Evolutionary conservation across 2,797 vertebrate species (phyloP).

Genomic region (Mormyrops attenuatus): DNA sequence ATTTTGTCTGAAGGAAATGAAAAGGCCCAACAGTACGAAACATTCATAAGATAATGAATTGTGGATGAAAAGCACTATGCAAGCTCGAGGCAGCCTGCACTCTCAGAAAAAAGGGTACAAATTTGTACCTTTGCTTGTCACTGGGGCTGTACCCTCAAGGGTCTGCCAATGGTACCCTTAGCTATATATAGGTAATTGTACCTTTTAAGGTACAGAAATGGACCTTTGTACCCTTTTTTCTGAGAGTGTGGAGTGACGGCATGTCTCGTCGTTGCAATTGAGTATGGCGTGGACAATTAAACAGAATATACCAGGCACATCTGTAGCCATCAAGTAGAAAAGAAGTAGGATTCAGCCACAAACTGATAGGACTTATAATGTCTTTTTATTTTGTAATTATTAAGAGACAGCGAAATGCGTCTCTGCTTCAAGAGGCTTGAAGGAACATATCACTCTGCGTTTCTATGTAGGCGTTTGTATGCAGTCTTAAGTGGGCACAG

Average conservation of each 20-base stretch:
- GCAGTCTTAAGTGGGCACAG: not conserved
- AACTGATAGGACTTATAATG: not conserved
- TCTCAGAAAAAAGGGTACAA: too few relatives aligned
- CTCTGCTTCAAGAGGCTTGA: not conserved
- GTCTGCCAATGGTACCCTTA: too few relatives aligned
- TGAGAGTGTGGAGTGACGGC: not conserved
- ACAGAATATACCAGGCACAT: not conserved
- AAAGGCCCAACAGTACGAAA: not conserved
- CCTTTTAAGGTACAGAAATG: too few relatives aligned
- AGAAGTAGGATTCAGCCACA: not conserved
- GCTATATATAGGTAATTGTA: too few relatives aligned
- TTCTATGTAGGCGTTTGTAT: too few relatives aligned
- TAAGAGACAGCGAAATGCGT: not conserved
- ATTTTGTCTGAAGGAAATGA: not conserved
- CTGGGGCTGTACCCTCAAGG: too few relatives aligned
- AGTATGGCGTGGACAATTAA: not conserved
- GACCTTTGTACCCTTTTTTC: too few relatives aligned
- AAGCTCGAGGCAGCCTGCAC: not conserved
- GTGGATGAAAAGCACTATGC: not conserved
- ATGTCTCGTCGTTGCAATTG: not conserved
- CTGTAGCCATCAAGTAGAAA: not conserved
- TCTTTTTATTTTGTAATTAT: not conserved
- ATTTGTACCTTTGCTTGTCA: too few relatives aligned
- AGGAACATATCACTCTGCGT: not conserved
- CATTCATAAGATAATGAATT: not conserved